Evolutionary conservation across 1,140 invertebrate species (phyloP), one percentile per base, ranked within the genome.

Genomic region (Arctopsyche grandis): DNA sequence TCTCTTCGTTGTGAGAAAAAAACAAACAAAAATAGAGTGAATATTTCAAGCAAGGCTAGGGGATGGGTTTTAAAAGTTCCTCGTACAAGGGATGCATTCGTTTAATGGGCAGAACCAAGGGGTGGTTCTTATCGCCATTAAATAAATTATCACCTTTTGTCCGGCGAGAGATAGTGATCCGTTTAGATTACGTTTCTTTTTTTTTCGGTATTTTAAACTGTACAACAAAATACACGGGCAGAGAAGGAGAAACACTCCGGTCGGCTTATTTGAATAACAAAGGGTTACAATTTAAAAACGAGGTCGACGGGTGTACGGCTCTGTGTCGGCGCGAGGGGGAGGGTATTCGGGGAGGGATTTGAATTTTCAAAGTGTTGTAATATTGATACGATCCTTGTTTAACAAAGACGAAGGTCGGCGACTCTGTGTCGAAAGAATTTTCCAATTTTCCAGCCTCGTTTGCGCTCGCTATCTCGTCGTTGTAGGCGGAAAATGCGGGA

Each of bases 91-190:
- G 48, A 52, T 66, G 63, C 63, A 66, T 66, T 26, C 21, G 22
- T 26, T 22, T 66, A 66, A 63, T 22, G 21, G 19, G 4, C 16
- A 46, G 5, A 7, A 12, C 44, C 44, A 46, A 52, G 21, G 63
- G 63, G 21, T 29, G 19, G 43, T 21, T 24, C 69, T 71, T 71
- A 71, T 71, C 69, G 43, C 44, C 14, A 19, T 66, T 71, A 71
- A 71, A 71, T 71, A 71, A 71, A 71, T 71, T 71, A 71, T 71
- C 69, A 71, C 69, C 69, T 71, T 71, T 71, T 71, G 69, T 71
- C 38, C 16, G 9, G 26, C 16, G 26, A 48, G 22, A 71, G 69
- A 71, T 71, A 71, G 69, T 22, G 69, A 71, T 71, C 43, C 38
- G 14, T 38, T 19, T 9, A 22, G 69, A 48, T 46, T 46, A 71